Conservation (phyloP, 1,140 invertebrate genomes). For the Oscheius sp. region DNA sequence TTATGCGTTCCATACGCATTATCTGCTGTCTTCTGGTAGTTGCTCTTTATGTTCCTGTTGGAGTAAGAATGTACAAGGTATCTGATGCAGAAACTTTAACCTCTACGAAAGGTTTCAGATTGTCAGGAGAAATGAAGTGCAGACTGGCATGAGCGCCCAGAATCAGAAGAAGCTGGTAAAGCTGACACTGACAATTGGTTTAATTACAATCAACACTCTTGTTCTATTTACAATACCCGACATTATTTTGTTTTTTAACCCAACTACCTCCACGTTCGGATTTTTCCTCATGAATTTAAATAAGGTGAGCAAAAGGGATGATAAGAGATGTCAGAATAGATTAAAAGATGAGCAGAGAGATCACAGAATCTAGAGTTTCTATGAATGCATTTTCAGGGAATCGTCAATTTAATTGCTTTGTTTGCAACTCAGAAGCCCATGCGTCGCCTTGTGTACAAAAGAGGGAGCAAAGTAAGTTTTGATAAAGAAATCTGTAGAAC, state of each 20-base stretch:
- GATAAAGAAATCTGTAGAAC: too few relatives aligned
- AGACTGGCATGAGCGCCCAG: background rate
- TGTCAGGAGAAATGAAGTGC: background rate
- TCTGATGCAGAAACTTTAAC: background rate
- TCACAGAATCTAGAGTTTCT: too few relatives aligned
- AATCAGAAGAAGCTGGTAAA: background rate
- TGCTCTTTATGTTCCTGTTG: background rate
- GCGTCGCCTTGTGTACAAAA: background rate
- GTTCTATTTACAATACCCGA: background rate
- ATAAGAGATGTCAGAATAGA: background rate
- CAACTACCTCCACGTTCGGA: background rate
- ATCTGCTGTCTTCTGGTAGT: background rate
- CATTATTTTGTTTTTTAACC: background rate
- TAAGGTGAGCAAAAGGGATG: background rate
- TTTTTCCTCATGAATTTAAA: constrained; percentile 3
- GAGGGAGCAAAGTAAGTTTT: background rate
- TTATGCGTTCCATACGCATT: background rate
- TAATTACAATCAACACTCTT: background rate
- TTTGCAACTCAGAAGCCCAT: constrained; percentile 3
- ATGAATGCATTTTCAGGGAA: background rate
- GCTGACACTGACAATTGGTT: background rate
- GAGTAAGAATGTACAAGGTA: background rate
- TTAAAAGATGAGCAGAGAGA: too few relatives aligned
- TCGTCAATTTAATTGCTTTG: background rate
- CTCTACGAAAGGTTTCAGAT: background rate